Percentiles rank a stretch among this genome's conserved stretches.
Evolutionary conservation across 2,888 invertebrate genomes (phyloP).

Genomic region (Teinopalpus imperialis): DNA sequence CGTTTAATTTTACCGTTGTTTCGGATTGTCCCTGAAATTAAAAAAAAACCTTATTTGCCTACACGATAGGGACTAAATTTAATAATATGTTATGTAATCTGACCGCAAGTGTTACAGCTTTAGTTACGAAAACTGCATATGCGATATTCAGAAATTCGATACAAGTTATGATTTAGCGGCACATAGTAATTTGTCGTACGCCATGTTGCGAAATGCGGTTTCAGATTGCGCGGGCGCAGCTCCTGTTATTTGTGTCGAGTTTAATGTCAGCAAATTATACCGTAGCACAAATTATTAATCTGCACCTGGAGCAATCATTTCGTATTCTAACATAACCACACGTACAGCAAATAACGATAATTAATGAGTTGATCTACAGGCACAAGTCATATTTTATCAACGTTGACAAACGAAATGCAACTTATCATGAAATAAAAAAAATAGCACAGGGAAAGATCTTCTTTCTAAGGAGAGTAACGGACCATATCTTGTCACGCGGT

Average conservation of each 20-base stretch:
- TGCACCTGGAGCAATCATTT: constrained; percentile 43
- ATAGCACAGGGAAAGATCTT: no score
- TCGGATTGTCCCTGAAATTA: no score
- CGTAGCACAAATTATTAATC: constrained; percentile 52
- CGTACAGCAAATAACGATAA: constrained; percentile 12
- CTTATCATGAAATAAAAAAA: no score
- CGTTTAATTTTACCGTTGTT: no score
- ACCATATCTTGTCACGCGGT: no score
- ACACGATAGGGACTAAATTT: neutral
- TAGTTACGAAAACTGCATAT: constrained; percentile 43
- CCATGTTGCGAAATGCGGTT: constrained; percentile 54
- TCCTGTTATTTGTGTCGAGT: constrained; percentile 67
- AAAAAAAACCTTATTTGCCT: no score
- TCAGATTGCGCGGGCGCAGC: constrained; percentile 56
- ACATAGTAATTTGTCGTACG: constrained; percentile 66
- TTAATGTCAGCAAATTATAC: constrained; percentile 74
- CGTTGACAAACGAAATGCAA: neutral
- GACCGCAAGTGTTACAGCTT: constrained; percentile 32
- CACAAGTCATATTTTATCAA: neutral
- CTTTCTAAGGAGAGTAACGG: no score
- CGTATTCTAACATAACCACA: constrained; percentile 17
- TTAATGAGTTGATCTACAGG: neutral
- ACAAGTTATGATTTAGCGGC: constrained; percentile 59
- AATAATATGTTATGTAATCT: neutral
- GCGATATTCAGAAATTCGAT: constrained; percentile 68